Evolutionary conservation across 2,888 invertebrate species (phyloP), one percentile per base, ranked within the genome.

Genomic region (Apoda limacodes): DNA sequence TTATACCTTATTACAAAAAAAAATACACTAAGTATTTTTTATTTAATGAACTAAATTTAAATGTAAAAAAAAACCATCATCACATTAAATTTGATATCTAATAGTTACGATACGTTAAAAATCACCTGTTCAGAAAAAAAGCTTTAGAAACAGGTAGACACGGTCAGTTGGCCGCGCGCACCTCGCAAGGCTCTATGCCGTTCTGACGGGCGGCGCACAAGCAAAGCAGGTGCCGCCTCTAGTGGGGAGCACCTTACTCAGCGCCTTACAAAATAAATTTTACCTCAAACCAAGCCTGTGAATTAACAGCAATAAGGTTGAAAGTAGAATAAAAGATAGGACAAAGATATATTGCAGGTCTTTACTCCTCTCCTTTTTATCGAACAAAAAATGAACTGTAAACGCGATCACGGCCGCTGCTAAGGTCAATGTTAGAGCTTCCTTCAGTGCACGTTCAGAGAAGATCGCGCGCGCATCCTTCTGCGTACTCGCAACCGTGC

Each of bases 341-440:
- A n/a, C n/a, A n/a, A n/a, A n/a, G n/a, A n/a, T n/a, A n/a, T n/a
- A n/a, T 6, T 5, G 1, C 2, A 78, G 78, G 72, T 75, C 75
- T 66, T 67, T 75, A 76, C 76, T 80, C 74, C 80, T 80, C 80
- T 80, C 80, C 80, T 80, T 80, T 80, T 80, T 80, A 80, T 78
- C 74, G 78, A 76, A 75, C 78, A 80, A 80, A 80, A 80, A 80
- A 78, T 80, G 78, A 80, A 80, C 80, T 80, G 80, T 80, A 80
- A 80, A 80, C 75, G 78, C 80, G 80, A 80, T 78, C 80, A 78
- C 80, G 80, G 78, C 80, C 78, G 75, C 67, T 56, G 65, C 72
- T 78, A 80, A 80, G 80, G 80, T 80, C 80, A 80, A 80, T 80
- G 78, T 78, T 80, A 78, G 76, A 69, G 76, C 78, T 80, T 80